These are phyloP conservation scores for Solenopsis invicta DNA, from an alignment of 1,140 invertebrate species.

Conservation along the genomic window DNA sequence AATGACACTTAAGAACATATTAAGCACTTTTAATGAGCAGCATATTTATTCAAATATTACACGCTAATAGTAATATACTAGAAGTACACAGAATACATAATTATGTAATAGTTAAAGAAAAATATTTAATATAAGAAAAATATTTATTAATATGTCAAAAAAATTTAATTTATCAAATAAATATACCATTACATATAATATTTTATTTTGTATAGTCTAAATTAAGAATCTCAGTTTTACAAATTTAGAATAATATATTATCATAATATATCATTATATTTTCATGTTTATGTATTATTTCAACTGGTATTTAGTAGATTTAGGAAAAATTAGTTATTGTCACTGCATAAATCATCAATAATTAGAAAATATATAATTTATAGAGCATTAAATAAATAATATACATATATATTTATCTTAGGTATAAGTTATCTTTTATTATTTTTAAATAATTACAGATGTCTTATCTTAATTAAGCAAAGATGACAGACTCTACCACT, in stretches of 20 bases:
- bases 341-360: neutral
- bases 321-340: neutral
- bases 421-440: neutral
- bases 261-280: neutral
- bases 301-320: neutral
- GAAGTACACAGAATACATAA: neutral
- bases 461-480: neutral
- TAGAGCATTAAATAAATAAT: neutral
- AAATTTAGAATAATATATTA: neutral
- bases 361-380: neutral
- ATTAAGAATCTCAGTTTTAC: neutral
- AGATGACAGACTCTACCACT: neutral
- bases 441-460: neutral
- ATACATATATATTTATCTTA: neutral
- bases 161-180: neutral
- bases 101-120: neutral
- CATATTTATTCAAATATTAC: conserved; percentile 21
- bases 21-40: neutral
- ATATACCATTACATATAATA: neutral
- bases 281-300: neutral
- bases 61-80: neutral
- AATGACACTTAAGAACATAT: neutral
- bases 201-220: neutral
- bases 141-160: neutral
- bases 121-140: neutral